phyloP scores from a whole-genome alignment of 2,113 vertebrate genomes.

The Spheniscus mendiculus region DNA sequence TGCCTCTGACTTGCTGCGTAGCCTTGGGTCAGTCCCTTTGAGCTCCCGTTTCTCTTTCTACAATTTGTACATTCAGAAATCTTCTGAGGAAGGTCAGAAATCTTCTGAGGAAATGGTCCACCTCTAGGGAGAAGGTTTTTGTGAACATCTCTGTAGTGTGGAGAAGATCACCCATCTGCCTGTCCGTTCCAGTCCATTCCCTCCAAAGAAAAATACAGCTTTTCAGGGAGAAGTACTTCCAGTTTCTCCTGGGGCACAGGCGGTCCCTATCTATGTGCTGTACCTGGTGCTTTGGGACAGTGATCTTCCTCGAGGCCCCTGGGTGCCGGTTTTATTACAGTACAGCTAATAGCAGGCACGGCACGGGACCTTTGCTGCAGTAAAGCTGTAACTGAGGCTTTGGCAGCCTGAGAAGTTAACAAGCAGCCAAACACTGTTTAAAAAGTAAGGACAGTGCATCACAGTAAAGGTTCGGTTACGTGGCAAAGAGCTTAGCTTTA shows the following conservation, averaged over 20 bases:
- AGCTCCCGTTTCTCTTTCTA: not conserved
- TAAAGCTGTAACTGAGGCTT: not conserved
- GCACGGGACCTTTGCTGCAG: not conserved
- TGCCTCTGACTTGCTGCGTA: not conserved
- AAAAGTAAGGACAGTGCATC: not conserved
- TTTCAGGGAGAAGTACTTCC: not conserved
- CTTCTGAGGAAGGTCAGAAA: not conserved
- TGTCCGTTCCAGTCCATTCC: not conserved
- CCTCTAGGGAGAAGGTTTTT: not conserved
- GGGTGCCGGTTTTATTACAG: not conserved
- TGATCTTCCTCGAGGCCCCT: not conserved
- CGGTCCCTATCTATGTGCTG: fast-evolving
- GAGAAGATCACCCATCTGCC: not conserved
- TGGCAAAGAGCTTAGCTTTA: not conserved
- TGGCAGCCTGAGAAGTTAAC: not conserved
- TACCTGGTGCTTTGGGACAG: not conserved
- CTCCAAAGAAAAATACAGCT: not conserved
- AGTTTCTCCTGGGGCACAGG: not conserved
- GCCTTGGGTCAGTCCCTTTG: not conserved
- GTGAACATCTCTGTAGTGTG: fast-evolving
- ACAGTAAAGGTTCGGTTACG: not conserved
- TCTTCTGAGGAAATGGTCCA: not conserved
- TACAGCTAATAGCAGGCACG: not conserved
- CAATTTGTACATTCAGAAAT: not conserved
- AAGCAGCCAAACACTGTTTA: not conserved